Conservation (phyloP, 2,797 vertebrate genomes). For the Lutjanus campechanus region DNA sequence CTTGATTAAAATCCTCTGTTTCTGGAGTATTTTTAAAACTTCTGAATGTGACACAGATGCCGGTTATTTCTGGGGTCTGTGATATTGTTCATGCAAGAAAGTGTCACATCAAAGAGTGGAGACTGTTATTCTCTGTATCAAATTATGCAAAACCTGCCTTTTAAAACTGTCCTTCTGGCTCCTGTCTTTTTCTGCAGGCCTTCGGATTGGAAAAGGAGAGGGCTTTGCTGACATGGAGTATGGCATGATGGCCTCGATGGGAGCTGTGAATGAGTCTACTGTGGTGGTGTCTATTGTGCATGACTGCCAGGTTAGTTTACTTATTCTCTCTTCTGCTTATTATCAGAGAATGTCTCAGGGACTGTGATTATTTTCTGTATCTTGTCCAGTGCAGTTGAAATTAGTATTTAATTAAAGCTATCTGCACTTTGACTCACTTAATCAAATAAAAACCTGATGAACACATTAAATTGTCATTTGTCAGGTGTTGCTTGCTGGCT, state of each 20-base stretch:
- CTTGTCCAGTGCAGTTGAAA: neutral
- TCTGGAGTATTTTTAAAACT: neutral
- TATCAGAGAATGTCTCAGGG: neutral
- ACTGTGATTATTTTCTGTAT: neutral
- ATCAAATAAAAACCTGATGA: neutral
- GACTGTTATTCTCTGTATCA: neutral
- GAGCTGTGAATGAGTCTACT: slow-evolving; percentile 87
- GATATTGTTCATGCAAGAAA: neutral
- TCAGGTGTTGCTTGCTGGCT: neutral
- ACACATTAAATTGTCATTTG: neutral
- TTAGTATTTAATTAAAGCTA: neutral
- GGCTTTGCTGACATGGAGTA: slow-evolving; percentile 97
- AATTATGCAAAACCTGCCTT: neutral
- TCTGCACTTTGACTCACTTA: neutral
- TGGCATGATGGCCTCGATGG: slow-evolving; percentile 96
- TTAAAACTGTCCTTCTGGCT: neutral
- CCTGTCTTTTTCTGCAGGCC: slow-evolving; percentile 82
- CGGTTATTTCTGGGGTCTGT: neutral
- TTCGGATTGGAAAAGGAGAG: slow-evolving; percentile 97
- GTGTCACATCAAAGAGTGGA: neutral
- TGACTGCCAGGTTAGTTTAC: slow-evolving; percentile 93
- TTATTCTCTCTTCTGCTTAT: neutral
- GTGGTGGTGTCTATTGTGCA: slow-evolving; percentile 94
- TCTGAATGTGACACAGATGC: slow-evolving; percentile 7
- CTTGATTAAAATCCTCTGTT: slow-evolving; percentile 17